A percentile compares a stretch with the other conserved stretches of the same genome.
These are phyloP conservation scores for Labeo catla DNA, from an alignment of 2,113 vertebrate species.

Conservation along the genomic window DNA sequence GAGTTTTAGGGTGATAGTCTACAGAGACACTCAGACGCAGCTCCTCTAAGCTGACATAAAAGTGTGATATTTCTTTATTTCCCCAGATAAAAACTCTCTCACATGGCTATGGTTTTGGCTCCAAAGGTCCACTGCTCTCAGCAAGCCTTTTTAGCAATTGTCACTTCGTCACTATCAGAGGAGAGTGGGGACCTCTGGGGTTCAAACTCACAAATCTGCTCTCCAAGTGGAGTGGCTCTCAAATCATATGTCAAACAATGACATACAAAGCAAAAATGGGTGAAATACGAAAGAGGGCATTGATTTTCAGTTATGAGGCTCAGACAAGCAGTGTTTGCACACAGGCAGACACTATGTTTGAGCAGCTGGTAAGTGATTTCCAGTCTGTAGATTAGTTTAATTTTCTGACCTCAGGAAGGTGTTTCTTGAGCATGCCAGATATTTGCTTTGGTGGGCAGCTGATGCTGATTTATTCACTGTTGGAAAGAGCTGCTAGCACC, in stretches of 20 bases:
- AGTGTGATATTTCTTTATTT: conserved; percentile 33
- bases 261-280: neutral
- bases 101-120: neutral
- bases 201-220: neutral
- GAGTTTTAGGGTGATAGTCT: neutral
- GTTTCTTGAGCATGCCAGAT: neutral
- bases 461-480: conserved; percentile 29
- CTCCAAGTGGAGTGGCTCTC: neutral
- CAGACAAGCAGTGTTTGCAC: neutral
- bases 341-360: neutral
- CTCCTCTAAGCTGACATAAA: conserved; percentile 24
- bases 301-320: neutral
- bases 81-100: conserved; percentile 6
- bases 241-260: neutral
- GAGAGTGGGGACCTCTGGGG: neutral
- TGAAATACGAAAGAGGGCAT: neutral
- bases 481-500: conserved; percentile 16
- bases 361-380: neutral
- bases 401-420: neutral
- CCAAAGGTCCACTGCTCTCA: neutral
- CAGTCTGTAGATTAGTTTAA: neutral
- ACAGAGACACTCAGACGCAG: neutral
- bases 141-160: conserved; percentile 35
- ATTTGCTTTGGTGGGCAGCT: neutral
- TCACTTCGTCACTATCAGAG: conserved; percentile 26